phyloP scores from a whole-genome alignment of 2,888 invertebrate genomes.

The Acholoe squamosa region DNA sequence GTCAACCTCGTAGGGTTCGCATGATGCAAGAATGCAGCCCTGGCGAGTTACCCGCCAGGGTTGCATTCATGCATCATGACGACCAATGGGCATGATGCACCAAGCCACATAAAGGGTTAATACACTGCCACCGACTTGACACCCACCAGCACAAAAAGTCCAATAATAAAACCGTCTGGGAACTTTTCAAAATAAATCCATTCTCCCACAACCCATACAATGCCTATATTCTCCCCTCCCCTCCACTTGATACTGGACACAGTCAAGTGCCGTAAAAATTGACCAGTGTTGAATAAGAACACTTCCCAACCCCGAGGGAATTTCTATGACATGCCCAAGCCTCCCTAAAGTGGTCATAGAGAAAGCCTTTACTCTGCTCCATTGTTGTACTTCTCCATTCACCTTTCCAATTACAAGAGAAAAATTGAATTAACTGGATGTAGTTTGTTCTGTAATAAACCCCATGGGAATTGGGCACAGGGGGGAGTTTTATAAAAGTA shows the following conservation, averaged over 20 bases:
- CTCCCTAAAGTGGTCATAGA: conserved; percentile 9
- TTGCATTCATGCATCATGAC: no score
- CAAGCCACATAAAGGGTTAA: no score
- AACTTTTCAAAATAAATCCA: conserved; percentile 5
- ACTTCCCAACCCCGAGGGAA: neutral
- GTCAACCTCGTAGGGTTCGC: no score
- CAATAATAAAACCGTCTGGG: conserved; percentile 23
- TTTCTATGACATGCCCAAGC: neutral
- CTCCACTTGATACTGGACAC: neutral
- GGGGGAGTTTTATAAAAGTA: no score
- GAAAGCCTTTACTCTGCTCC: neutral
- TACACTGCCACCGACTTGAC: no score
- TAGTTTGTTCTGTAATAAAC: neutral
- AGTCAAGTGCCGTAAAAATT: conserved; percentile 48
- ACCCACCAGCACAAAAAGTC: no score
- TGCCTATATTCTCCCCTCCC: neutral
- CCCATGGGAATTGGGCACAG: neutral
- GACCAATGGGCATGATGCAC: no score
- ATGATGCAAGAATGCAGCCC: no score
- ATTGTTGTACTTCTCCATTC: neutral
- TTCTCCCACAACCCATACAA: conserved; percentile 1
- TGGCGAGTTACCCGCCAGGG: no score
- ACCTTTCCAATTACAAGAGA: neutral
- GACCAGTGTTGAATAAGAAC: conserved; percentile 24
- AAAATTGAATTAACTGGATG: conserved; percentile 50